Evolutionary conservation across 2,888 invertebrate genomes (phyloP), one percentile per base, ranked within the genome.

Genomic region (Eupithecia abbreviata): DNA sequence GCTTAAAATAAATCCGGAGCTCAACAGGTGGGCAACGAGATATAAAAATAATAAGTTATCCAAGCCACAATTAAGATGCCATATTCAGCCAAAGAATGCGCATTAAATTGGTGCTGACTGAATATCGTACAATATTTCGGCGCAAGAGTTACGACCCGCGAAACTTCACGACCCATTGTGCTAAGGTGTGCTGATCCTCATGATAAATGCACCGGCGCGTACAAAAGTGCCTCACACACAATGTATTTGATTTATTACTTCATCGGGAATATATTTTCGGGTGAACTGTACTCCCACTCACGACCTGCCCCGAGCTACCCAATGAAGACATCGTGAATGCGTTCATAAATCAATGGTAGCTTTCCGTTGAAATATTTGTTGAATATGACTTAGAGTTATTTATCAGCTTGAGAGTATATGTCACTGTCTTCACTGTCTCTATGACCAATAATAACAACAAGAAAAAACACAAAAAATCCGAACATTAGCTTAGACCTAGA

Each of bases 181-280:
- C 83, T 73, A 81, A 87, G 86, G 85, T 87, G 87, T 85, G 82
- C 83, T 84, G 84, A 90, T 88, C 87, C 82, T 80, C 81, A 88
- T 90, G 90, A 93, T 92, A 89, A 90, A 92, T 90, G 88, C 83
- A 82, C 80, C 85, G 86, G 80, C 81, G 81, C 84, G 82, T 84
- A 89, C 89, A 90, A 92, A 90, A 89, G 87, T 86, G 85, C 84
- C 86, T 86, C 87, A 85, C 85, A 86, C 86, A 91, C 90, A 93
- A 91, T 89, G 89, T 89, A 88, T 90, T 90, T 94, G 93, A 94
- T 94, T 93, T 93, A 94, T 93, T 89, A 86, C 93, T 91, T 91
- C 87, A 91, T 92, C 90, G 89, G 89, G 88, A 89, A 85, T 84
- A 82, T 89, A 87, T 90, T 91, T 93, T 91, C 85, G 91, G 93